phyloP scores from a whole-genome alignment of 2,113 vertebrate genomes.

The Peromyscus maniculatus region DNA sequence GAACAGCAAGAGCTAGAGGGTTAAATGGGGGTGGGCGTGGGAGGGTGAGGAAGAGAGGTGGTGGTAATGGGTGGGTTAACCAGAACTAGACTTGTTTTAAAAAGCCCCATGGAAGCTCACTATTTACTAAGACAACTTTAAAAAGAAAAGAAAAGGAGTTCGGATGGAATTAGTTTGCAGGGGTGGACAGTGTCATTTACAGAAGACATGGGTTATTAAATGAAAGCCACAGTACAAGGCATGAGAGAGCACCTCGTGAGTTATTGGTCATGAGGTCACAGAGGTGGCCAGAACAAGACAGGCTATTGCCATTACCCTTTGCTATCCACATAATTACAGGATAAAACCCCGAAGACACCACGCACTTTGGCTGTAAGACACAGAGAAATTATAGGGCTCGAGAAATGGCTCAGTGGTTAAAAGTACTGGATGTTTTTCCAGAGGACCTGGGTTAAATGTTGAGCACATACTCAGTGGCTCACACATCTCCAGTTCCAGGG shows the following conservation, averaged over 20 bases:
- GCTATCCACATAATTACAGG: not conserved
- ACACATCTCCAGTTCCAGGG: not conserved
- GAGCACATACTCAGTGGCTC: not conserved
- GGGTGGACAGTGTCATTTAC: not conserved
- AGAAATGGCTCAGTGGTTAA: not conserved
- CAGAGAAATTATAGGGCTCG: not conserved
- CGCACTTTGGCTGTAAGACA: not conserved
- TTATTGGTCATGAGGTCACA: not conserved
- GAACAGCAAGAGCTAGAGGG: too few relatives aligned
- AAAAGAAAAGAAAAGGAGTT: not conserved
- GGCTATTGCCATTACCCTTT: not conserved
- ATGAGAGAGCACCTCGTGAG: not conserved
- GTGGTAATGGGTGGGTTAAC: not conserved
- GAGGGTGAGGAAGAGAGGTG: not conserved
- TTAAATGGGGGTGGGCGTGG: not conserved
- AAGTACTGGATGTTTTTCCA: not conserved
- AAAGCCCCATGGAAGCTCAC: not conserved
- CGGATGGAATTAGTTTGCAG: not conserved
- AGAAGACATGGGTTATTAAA: not conserved
- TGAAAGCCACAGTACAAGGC: not conserved
- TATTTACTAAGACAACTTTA: not conserved
- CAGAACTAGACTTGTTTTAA: not conserved
- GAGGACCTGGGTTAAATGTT: not conserved
- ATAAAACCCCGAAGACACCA: not conserved
- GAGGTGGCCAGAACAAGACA: not conserved